Conservation (phyloP, 1,140 invertebrate species). For the Stenopsyche tienmushanensis region DNA sequence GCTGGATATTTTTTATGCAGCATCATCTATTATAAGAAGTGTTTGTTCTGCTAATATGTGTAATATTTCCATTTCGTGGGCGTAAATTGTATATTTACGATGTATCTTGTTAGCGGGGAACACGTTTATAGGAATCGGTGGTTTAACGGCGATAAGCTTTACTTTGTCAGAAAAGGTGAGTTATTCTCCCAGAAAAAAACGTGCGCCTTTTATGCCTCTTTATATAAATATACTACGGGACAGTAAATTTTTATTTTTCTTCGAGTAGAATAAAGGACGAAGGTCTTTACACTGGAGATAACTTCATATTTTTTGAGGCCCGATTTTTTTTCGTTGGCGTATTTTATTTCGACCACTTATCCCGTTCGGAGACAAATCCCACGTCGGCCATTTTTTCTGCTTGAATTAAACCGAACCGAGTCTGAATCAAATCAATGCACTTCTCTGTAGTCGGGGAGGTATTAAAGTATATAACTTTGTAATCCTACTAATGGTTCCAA, state of each 20-base stretch:
- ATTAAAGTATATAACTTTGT: neutral
- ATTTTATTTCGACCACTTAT: too few species aligned
- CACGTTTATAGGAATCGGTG: conserved; percentile 30
- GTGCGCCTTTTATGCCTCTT: conserved; percentile 25
- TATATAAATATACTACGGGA: conserved; percentile 2
- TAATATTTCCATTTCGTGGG: too few species aligned
- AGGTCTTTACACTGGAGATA: neutral
- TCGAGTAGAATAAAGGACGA: neutral
- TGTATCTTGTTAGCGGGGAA: conserved; percentile 4
- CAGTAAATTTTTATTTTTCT: neutral
- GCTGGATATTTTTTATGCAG: too few species aligned
- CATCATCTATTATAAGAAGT: too few species aligned
- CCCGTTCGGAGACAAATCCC: too few species aligned
- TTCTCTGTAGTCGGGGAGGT: too few species aligned
- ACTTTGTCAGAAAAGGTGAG: conserved; percentile 34
- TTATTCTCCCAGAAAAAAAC: conserved; percentile 34
- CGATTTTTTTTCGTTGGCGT: too few species aligned
- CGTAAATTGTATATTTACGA: neutral
- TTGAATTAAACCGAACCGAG: too few species aligned
- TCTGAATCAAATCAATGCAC: too few species aligned
- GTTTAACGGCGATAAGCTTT: conserved; percentile 38
- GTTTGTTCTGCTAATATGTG: too few species aligned
- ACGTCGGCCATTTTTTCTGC: too few species aligned
- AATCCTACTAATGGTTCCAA: conserved; percentile 10
- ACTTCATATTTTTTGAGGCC: neutral